Evolutionary conservation across 2,113 vertebrate species (phyloP).

Genomic region (Chaetodon trifascialis): DNA sequence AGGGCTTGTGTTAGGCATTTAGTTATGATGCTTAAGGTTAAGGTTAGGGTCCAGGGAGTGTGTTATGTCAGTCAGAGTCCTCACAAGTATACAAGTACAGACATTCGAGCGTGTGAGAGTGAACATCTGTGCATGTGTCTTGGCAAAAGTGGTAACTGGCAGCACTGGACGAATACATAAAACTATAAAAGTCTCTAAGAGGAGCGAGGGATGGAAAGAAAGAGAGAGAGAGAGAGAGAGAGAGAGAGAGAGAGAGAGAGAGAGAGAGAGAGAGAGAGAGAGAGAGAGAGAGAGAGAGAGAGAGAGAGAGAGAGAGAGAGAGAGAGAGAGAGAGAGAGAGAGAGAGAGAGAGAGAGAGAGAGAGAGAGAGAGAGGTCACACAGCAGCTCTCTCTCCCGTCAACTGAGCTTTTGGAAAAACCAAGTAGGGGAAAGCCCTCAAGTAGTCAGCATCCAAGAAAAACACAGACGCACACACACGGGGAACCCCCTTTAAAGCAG

Average conservation of each 20-base stretch:
- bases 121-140: constrained; percentile 43
- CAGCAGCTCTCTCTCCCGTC: constrained; percentile 47
- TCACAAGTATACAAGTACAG: constrained; percentile 1
- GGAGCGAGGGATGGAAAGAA: constrained; percentile 45
- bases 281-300: constrained; percentile 24
- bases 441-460: constrained; percentile 69
- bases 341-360: constrained; percentile 27
- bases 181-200: constrained; percentile 54
- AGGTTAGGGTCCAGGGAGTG: too few species aligned
- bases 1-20: background rate
- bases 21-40: background rate
- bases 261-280: constrained; percentile 24
- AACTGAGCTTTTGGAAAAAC: constrained; percentile 75
- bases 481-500: constrained; percentile 75
- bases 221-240: constrained; percentile 29
- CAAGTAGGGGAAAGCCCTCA: constrained; percentile 80
- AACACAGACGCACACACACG: constrained; percentile 55
- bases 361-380: constrained; percentile 38
- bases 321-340: constrained; percentile 35
- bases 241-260: constrained; percentile 26
- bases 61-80: background rate
- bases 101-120: background rate
- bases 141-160: constrained; percentile 47
- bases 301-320: constrained; percentile 27
- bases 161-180: constrained; percentile 49